Evolutionary conservation across 2,888 invertebrate species (phyloP).

Genomic region (Hypselothyrea guttata): DNA sequence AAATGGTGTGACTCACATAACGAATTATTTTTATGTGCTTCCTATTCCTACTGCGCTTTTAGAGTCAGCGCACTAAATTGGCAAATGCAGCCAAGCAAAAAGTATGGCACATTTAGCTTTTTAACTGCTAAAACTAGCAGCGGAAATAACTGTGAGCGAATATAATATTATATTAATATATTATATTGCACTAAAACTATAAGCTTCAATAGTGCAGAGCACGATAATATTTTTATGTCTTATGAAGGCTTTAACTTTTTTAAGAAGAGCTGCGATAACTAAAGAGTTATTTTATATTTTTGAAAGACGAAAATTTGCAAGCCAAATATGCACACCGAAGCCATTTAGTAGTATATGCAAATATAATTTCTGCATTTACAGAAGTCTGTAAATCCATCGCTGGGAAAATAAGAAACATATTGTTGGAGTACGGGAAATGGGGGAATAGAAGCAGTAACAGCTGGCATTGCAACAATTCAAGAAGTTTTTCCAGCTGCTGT

Average conservation of each 20-base stretch:
- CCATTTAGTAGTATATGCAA: no score
- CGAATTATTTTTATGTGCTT: slow-evolving; percentile 60
- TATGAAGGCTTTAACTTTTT: no score
- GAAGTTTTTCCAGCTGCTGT: slow-evolving; percentile 12
- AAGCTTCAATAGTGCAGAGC: no score
- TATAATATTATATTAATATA: no score
- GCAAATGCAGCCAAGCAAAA: slow-evolving; percentile 45
- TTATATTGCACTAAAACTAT: no score
- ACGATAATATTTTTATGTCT: no score
- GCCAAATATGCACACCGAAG: no score
- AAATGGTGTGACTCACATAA: slow-evolving; percentile 53
- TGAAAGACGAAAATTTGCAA: no score
- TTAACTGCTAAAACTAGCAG: slow-evolving; percentile 4
- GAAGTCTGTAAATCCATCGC: slow-evolving; percentile 50
- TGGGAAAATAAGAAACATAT: not conserved
- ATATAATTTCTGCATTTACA: slow-evolving; percentile 51
- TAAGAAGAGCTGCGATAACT: no score
- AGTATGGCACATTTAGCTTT: slow-evolving; percentile 1
- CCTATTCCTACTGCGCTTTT: slow-evolving; percentile 18
- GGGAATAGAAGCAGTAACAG: slow-evolving; percentile 14
- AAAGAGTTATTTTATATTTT: no score
- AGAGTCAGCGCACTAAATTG: slow-evolving; percentile 44
- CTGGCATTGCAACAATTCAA: slow-evolving; percentile 25
- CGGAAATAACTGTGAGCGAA: not conserved
- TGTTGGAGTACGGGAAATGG: not conserved